Base-by-base conservation (phyloP, 2,797 vertebrate genomes). In the Halcyon chelicuti region DNA sequence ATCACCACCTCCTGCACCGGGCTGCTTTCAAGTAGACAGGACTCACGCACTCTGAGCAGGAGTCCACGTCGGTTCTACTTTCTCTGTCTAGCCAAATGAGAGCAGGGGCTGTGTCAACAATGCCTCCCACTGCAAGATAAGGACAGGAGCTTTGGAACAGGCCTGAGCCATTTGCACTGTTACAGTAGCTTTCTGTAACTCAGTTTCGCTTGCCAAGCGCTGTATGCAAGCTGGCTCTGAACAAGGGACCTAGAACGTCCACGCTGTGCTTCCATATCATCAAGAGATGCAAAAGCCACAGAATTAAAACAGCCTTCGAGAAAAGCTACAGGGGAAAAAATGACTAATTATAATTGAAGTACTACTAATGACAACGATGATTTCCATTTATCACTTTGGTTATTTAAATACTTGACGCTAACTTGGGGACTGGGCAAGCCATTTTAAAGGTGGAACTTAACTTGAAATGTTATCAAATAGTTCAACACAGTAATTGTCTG, bases 11-110 rank as follows among this genome's bases (percentile, higher is more conserved):
- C 12, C n/a, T 52, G 31, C 5, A 67, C 3, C 21, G 31, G 0
- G 3, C 15, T 55, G 28, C 31, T 60, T 25, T 68, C 33, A 52
- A 51, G 9, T 1, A 52, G 37, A 85, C 87, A 33, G 14, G 51
- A 44, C 9, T 35, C 4, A 4, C 11, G 35, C 29, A 35, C 47
- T 82, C 81, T 29, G 17, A 10, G 28, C 44, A 78, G 28, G 6
- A 78, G 16, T 44, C 13, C 6, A 0, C 46, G 52, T 14, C 0
- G 0, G 15, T 46, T 68, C 18, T 57, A 49, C 33, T 15, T 65
- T 35, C 46, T 47, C n/a, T 25, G 7, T 6, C 17, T 9, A 66
- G 16, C 37, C 7, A 74, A 33, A 6, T 0, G 1, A 63, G 73
- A 83, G 65, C 1, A 14, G 14, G 4, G 6, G 19, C 33, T 57